Evolutionary conservation across 2,797 vertebrate genomes (phyloP), one percentile per base, ranked within the genome.

Genomic region (Notamacropus eugenii): DNA sequence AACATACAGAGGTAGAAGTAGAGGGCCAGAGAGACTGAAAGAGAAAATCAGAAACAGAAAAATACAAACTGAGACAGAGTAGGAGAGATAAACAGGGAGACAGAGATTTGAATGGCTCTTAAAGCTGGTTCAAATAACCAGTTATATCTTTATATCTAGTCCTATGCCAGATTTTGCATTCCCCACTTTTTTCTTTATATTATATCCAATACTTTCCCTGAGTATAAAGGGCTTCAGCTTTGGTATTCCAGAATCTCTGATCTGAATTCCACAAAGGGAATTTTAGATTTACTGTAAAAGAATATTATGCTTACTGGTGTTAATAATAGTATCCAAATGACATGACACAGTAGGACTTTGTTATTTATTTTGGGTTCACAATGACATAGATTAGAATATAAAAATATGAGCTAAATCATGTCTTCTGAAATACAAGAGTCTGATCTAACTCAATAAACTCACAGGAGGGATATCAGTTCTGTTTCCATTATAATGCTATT

Each of bases 401-500:
- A 87, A 87, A 87, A 87, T 87, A 87, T 50, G 22, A 87, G 74
- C 46, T 87, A 87, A 93, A 56, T 46, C 46, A 6, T 0, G 24
- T 46, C 55, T 92, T 50, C 90, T 94, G 95, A 93, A 54, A 87
- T 94, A 93, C 40, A 56, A 59, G 74, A 95, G 52, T 14, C 50
- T 94, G 87, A n/a, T 92, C 1, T 24, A 82, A 19, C 29, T 90
- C 92, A 3, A 3, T 24, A 93, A 92, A 58, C 54, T 93, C 96
- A 87, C 74, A 87, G 74, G 74, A 87, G 40, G 22, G 74, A 11
- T 87, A 87, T 87, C 40, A 95, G 94, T 94, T 62, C 90, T 90
- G 90, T 92, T 59, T 93, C 52, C 95, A 95, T 94, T 95, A 50
- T 93, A 93, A 96, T 54, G 93, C 94, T 96, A 97, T 98, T 98